Evolutionary conservation across 1,140 invertebrate genomes (phyloP), one percentile per base, ranked within the genome.

Genomic region (Eufriesea mexicana): DNA sequence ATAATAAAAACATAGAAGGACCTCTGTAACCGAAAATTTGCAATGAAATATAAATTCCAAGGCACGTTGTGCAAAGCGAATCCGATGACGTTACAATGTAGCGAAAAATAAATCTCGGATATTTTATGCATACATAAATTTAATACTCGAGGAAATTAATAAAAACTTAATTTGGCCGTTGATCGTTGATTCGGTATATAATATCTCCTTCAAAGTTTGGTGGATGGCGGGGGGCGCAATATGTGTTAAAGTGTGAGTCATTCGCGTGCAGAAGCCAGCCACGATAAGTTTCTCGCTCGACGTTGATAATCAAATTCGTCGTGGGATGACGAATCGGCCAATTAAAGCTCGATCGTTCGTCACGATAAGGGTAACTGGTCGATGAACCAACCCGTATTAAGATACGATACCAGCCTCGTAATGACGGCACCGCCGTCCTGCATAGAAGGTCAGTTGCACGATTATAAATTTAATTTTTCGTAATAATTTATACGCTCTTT

Each of bases 271-370:
- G 77, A 80, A 85, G 88, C 78, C 85, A 85, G 73, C 86, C 87
- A 91, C 90, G 91, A 92, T 93, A 93, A 91, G 90, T 93, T 93
- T 84, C 89, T 91, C 80, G 84, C 79, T 86, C 89, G 90, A 93
- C 91, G 86, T 90, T 93, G 93, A 94, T 94, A 94, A 94, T 94
- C 93, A 93, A 94, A 93, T 92, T 94, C 93, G 91, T 92, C 89
- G 90, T 89, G 90, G 91, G 92, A 94, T 94, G 92, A 94, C 93
- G 93, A 94, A 94, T 94, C 92, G 93, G 88, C 92, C 93, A 94
- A 94, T 94, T 94, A 94, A 93, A 94, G 92, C 90, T 87, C 90
- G 93, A 94, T 94, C 91, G 89, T 90, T 87, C 86, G 86, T 85
- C 84, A 84, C 85, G 93, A 94, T 94, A 94, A 93, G 89, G 84